Conservation (phyloP, 1,140 invertebrate genomes). For the Papilio dardanus region DNA sequence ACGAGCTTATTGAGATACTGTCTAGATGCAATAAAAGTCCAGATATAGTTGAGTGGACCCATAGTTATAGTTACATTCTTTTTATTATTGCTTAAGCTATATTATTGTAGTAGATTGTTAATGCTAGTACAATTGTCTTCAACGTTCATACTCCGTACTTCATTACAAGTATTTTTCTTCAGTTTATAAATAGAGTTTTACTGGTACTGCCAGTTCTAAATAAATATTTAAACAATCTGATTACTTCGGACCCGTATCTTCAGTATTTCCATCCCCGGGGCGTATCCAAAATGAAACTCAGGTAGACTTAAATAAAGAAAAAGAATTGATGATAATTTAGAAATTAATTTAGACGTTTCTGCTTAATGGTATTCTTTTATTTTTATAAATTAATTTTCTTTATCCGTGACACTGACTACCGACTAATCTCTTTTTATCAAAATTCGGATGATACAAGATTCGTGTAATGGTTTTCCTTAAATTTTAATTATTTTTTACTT, state of each 20-base stretch:
- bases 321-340: not conserved
- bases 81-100: not conserved
- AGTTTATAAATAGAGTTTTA: not conserved
- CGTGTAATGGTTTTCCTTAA: too few species aligned
- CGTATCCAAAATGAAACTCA: not conserved
- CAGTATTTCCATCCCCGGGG: constrained; percentile 17
- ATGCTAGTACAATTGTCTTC: not conserved
- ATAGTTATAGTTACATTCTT: not conserved
- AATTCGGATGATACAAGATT: not conserved
- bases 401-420: not conserved
- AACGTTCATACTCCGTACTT: not conserved
- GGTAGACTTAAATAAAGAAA: constrained; percentile 1
- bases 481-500: too few species aligned
- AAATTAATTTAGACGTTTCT: not conserved
- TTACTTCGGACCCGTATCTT: constrained; percentile 17
- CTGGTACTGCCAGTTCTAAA: not conserved
- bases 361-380: not conserved
- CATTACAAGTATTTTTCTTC: not conserved
- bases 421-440: not conserved
- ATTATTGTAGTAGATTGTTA: not conserved
- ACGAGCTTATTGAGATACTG: not conserved
- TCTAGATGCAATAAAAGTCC: not conserved
- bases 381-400: not conserved
- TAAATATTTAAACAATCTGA: constrained; percentile 7
- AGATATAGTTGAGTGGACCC: too few species aligned